Evolutionary conservation across 1,140 invertebrate species (phyloP).

Genomic region (Pentalonia nigronervosa): DNA sequence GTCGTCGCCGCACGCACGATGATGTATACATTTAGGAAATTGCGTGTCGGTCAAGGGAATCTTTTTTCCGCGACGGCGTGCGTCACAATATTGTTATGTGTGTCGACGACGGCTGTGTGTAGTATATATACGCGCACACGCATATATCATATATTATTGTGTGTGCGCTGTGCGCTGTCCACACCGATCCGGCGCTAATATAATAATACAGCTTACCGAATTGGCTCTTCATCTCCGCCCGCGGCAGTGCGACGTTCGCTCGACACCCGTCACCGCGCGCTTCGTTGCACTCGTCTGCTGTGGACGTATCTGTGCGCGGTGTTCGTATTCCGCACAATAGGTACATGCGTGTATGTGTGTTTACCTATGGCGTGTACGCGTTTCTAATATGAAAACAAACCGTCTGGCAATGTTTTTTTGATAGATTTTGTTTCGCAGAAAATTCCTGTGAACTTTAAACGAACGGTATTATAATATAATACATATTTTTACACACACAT

Average conservation of each 20-base stretch:
- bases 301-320: not conserved
- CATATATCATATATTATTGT: no score
- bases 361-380: not conserved
- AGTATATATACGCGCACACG: no score
- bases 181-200: not conserved
- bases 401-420: not conserved
- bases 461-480: not conserved
- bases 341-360: not conserved
- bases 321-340: not conserved
- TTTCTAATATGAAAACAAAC: not conserved
- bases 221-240: not conserved
- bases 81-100: not conserved
- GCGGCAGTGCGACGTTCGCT: not conserved
- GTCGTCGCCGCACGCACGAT: not conserved
- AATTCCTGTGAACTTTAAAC: not conserved
- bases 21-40: conserved; percentile 5
- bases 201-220: not conserved
- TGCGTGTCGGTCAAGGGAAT: not conserved
- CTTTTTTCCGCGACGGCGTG: not conserved
- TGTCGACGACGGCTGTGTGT: not conserved
- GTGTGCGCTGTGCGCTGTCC: not conserved
- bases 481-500: not conserved
- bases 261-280: no score
- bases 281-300: no score
- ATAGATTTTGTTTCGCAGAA: not conserved